phyloP scores from a whole-genome alignment of 2,888 invertebrate genomes.

The Trichopria drosophilae region DNA sequence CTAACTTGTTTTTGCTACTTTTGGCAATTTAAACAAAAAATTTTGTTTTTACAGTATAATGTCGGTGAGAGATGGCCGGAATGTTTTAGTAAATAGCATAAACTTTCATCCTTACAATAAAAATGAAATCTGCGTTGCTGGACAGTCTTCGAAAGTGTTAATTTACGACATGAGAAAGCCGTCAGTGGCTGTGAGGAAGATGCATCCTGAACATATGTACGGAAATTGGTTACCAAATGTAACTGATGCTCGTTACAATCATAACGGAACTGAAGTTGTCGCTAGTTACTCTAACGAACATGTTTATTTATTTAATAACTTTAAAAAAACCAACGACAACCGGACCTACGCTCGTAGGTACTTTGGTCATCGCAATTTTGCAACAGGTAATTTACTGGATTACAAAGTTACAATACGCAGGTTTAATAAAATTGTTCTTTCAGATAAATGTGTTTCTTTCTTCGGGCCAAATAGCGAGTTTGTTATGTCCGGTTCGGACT shows the following conservation, averaged over 20 bases:
- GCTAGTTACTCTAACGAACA: slow-evolving; percentile 94
- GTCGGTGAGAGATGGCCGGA: slow-evolving; percentile 63
- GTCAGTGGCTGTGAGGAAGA: slow-evolving; percentile 62
- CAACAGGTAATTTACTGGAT: slow-evolving; percentile 42
- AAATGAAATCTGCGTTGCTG: slow-evolving; percentile 80
- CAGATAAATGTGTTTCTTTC: slow-evolving; percentile 89
- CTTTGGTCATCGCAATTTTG: slow-evolving; percentile 64
- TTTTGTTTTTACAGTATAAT: slow-evolving; percentile 59
- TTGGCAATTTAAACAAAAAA: not conserved
- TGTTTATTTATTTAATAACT: slow-evolving; percentile 86
- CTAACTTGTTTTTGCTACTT: slow-evolving; percentile 2
- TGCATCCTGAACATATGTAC: slow-evolving; percentile 67
- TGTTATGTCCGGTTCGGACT: slow-evolving; percentile 91
- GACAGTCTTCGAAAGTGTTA: slow-evolving; percentile 77
- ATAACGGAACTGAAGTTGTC: slow-evolving; percentile 86
- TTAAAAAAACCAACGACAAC: slow-evolving; percentile 57
- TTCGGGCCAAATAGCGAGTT: slow-evolving; percentile 91
- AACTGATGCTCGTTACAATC: slow-evolving; percentile 88
- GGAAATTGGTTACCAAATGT: slow-evolving; percentile 65
- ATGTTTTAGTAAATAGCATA: slow-evolving; percentile 85
- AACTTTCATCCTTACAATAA: slow-evolving; percentile 78
- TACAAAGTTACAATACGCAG: not conserved
- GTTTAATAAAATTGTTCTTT: slow-evolving; percentile 36
- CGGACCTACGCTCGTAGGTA: slow-evolving; percentile 63
- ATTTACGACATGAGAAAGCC: slow-evolving; percentile 74